Conservation (phyloP, 2,113 vertebrate species). For the Acanthochromis polyacanthus region DNA sequence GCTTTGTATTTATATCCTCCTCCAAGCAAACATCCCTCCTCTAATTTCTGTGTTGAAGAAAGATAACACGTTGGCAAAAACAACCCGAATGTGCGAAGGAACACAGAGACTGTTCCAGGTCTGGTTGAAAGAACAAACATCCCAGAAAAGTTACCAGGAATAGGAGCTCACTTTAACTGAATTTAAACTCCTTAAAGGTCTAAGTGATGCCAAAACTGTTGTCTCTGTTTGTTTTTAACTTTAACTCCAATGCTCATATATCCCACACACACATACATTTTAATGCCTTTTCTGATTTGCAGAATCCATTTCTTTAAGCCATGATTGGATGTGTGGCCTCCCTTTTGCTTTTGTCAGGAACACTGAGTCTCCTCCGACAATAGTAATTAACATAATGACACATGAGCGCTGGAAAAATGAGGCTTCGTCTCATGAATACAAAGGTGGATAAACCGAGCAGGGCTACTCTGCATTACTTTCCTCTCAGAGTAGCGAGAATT, state of each 20-base stretch:
- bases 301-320: constrained; percentile 10
- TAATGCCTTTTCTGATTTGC: neutral
- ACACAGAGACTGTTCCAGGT: neutral
- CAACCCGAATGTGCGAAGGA: neutral
- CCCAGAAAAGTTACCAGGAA: neutral
- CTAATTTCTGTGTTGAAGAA: neutral
- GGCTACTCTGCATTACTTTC: constrained; percentile 11
- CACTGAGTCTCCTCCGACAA: constrained; percentile 13
- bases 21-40: constrained; percentile 1
- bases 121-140: neutral
- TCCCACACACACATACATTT: neutral
- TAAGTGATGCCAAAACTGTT: too few relatives aligned
- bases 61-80: constrained; percentile 13
- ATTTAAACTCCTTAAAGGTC: neutral
- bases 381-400: constrained; percentile 42
- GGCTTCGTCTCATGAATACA: constrained; percentile 25
- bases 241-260: neutral
- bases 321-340: neutral
- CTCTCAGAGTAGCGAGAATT: constrained; percentile 2
- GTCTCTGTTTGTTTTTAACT: too few relatives aligned
- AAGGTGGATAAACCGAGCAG: constrained; percentile 26
- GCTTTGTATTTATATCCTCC: neutral
- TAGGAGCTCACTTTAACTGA: neutral
- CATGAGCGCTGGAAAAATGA: constrained; percentile 14
- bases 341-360: neutral